Evolutionary conservation across 2,113 vertebrate genomes (phyloP), one percentile per base, ranked within the genome.

Genomic region (Crocuta crocuta): DNA sequence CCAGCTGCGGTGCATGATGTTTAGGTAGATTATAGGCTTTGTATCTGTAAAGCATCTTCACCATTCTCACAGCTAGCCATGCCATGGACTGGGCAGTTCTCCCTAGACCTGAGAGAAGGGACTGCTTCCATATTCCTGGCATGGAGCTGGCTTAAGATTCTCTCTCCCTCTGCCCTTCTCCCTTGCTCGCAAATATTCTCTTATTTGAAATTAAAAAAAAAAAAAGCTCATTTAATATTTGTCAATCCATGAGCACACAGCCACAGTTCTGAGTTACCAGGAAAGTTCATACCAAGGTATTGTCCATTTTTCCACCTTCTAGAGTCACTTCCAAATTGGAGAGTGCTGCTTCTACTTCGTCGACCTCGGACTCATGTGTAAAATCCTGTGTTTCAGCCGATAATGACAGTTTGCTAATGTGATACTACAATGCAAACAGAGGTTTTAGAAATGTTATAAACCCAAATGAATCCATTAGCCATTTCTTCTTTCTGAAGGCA

Each of bases 321-420:
- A 99, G 98, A 0, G 99, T 99, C 96, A 99, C 99, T 98, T 99
- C 99, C 97, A 99, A 97, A 97, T 99, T 99, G 74, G 99, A 99
- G 76, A 99, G 99, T 0, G 99, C 99, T 0, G 99, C 99, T 97
- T 99, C 99, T 3, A 99, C 99, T 99, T 99, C 99, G 82, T 99
- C 99, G 0, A 99, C 98, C 91, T 99, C 99, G 0, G 99, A 99
- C 24, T 99, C 99, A 0, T 98, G 97, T 35, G 98, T 98, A 88
- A 97, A 97, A 97, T 99, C 99, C 97, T 99, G 98, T 2, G 98
- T 98, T 68, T 99, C 99, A 33, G 98, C 98, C 1, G 99, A 99
- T 79, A 99, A 35, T 0, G 99, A 99, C 97, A 99, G 97, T 97
- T 99, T 99, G 99, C 99, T 99, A 96, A 99, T 99, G 89, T 99